Conservation (phyloP, 2,888 invertebrate species). For the Koerneria pararmatus region DNA sequence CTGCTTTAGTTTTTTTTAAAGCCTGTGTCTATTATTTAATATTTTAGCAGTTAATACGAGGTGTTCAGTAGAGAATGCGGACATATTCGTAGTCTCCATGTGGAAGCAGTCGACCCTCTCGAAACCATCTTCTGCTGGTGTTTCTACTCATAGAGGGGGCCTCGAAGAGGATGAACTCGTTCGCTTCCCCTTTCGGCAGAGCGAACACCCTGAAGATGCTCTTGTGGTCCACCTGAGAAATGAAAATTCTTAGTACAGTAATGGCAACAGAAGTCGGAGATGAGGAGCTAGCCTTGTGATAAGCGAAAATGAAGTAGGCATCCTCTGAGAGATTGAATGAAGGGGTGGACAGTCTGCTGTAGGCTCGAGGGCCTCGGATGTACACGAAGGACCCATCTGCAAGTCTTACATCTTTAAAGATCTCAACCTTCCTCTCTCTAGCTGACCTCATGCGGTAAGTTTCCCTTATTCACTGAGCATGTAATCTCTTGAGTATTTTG, state of each 20-base stretch:
- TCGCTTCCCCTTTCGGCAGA: slow-evolving; percentile 30
- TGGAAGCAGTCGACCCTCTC: slow-evolving; percentile 42
- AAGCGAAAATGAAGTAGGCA: slow-evolving; percentile 50
- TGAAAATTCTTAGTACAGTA: not conserved
- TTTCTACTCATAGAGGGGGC: slow-evolving; percentile 11
- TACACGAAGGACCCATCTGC: slow-evolving; percentile 49
- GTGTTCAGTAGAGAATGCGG: too few relatives aligned
- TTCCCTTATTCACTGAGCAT: not conserved
- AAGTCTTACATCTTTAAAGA: not conserved
- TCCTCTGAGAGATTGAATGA: slow-evolving; percentile 42
- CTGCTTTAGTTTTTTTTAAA: too few relatives aligned
- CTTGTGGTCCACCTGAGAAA: slow-evolving; percentile 29
- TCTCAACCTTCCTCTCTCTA: not conserved
- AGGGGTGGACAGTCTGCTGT: slow-evolving; percentile 40
- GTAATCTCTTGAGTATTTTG: not conserved
- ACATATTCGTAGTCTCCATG: slow-evolving; percentile 50
- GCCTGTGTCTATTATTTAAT: too few relatives aligned
- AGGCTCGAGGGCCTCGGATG: slow-evolving; percentile 39
- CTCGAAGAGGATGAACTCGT: slow-evolving; percentile 29
- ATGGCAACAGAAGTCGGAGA: not conserved
- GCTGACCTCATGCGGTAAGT: not conserved
- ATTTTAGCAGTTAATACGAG: too few relatives aligned
- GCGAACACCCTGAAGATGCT: slow-evolving; percentile 35
- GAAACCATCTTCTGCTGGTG: slow-evolving; percentile 44
- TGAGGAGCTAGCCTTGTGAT: slow-evolving; percentile 41